Percentiles rank a stretch among this genome's conserved stretches.
Evolutionary conservation across 2,113 vertebrate genomes (phyloP).

Genomic region (Saccopteryx leptura): DNA sequence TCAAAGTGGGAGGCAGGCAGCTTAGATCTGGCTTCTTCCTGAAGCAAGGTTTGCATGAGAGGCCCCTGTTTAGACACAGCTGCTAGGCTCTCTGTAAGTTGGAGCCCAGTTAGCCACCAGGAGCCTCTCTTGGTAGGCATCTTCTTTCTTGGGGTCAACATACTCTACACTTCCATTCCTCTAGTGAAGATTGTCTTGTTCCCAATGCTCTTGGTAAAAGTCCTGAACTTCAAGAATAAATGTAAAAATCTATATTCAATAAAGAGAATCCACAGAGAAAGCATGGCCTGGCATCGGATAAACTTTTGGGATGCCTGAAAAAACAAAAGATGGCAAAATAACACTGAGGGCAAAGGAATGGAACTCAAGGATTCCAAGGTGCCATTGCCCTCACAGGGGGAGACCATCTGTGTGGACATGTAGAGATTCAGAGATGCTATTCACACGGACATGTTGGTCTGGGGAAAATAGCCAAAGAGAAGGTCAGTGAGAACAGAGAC

Average conservation of each 20-base stretch:
- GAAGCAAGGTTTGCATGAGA: neutral
- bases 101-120: neutral
- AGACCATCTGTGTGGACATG: neutral
- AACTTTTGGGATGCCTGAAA: neutral
- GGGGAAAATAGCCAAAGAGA: neutral
- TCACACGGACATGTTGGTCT: neutral
- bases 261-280: neutral
- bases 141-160: neutral
- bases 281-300: neutral
- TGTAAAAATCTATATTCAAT: neutral
- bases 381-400: neutral
- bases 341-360: neutral
- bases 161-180: neutral
- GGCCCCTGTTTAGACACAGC: neutral
- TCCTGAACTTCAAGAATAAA: slow-evolving; percentile 24
- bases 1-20: neutral
- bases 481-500: neutral
- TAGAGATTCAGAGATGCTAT: neutral
- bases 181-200: neutral
- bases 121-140: neutral
- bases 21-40: neutral
- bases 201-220: neutral
- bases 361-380: neutral
- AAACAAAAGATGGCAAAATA: neutral
- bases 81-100: neutral